Base-by-base conservation (phyloP, 37 sponge, comb jelly and placozoan species). In the Hormiphora californensis region DNA sequence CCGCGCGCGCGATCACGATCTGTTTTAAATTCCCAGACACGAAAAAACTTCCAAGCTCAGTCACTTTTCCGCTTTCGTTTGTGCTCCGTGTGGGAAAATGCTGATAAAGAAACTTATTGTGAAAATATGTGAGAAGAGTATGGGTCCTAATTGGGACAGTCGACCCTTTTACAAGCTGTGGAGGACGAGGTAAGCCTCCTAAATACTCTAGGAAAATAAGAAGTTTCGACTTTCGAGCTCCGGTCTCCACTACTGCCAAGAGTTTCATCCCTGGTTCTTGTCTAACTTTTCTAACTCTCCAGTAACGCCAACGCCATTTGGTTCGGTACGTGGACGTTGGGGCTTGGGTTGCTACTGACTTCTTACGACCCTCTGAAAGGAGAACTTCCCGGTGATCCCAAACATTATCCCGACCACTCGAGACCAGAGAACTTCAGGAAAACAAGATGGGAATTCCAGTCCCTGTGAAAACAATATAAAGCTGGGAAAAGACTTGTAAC, bases 321-420 rank as follows among this genome's bases (percentile, higher is more conserved):
- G 28, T 57, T 57, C 59, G 19, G 25, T 30, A 12, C 59, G 3
- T 57, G 19, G 28, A 17, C 59, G 28, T 57, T 57, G 28, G 59
- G 59, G 25, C 5, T 30, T 12, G 43, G 46, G 23, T 40, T 73
- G 27, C 35, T 73, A 22, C 40, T 73, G 32, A 19, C 81, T 22
- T 43, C 43, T 3, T 73, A 73, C 81, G 81, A 73, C 23, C 81
- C 81, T 1, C 44, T 73, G 81, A 43, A 41, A n/a, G 81, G 81
- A 2, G 43, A 39, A 33, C 4, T 73, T 43, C 46, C 28, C 9
- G 81, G 81, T 0, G 46, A 73, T 41, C 81, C 81, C 8, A 41
- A 73, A 15, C 81, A 33, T 28, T 73, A 73, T 40, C 81, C 81
- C 23, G 81, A 73, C 40, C 81, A 73, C 23, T 73, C 81, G 5